Percentiles rank a stretch among this genome's conserved stretches.
These are phyloP conservation scores for Phymastichus coffea DNA, from an alignment of 1,140 invertebrate species.

Conservation along the genomic window DNA sequence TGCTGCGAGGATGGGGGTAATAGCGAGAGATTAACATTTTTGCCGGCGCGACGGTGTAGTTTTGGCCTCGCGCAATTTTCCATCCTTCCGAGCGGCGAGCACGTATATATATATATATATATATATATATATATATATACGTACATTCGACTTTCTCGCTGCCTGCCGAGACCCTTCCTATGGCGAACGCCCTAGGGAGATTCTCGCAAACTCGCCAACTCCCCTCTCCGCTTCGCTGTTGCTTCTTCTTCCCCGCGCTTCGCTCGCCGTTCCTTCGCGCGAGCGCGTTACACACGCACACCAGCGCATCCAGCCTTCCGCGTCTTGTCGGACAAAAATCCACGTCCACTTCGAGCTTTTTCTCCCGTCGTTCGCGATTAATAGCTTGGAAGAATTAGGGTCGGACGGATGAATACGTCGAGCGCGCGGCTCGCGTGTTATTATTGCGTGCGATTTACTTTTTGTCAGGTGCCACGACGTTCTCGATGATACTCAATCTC, in stretches of 20 bases:
- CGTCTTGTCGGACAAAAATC: neutral
- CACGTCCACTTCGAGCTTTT: too few relatives aligned
- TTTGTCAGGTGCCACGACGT: too few relatives aligned
- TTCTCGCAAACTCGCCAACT: constrained; percentile 24
- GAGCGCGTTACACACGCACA: neutral
- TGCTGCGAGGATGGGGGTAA: neutral
- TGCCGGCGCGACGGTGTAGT: neutral
- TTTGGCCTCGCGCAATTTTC: constrained; percentile 13
- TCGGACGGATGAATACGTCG: too few relatives aligned
- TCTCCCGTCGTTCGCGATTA: too few relatives aligned
- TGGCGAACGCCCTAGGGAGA: constrained; percentile 26
- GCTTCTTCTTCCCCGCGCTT: neutral
- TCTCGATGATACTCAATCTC: too few relatives aligned
- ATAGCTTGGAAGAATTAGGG: too few relatives aligned
- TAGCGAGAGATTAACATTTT: constrained; percentile 1
- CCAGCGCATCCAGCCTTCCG: neutral
- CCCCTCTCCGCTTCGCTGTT: neutral
- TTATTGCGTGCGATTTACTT: too few relatives aligned
- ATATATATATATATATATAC: neutral
- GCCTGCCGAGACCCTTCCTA: too few relatives aligned
- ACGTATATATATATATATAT: neutral
- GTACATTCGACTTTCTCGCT: neutral
- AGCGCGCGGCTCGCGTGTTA: too few relatives aligned
- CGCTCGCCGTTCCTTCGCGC: neutral
- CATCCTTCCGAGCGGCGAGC: neutral